Evolutionary conservation across 1,140 invertebrate species (phyloP).

Genomic region (Laupala kohalensis): DNA sequence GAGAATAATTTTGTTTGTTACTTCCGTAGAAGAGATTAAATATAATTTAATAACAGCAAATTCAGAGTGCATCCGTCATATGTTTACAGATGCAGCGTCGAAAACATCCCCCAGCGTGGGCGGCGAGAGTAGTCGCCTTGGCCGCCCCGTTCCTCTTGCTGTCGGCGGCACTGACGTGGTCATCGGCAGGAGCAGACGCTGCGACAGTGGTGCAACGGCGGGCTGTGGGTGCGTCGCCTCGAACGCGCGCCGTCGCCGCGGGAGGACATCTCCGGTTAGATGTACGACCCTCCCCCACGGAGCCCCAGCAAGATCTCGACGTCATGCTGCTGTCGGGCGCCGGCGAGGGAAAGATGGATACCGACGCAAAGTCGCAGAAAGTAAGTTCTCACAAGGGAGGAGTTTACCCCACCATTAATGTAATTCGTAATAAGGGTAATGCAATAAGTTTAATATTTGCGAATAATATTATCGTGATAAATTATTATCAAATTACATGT

Average conservation of each 20-base stretch:
- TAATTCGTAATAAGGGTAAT: background rate
- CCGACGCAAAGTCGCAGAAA: background rate
- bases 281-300: background rate
- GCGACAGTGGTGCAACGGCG: no score
- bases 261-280: background rate
- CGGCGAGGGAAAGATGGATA: background rate
- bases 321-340: conserved; percentile 2
- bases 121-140: no score
- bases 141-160: background rate
- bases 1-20: no score
- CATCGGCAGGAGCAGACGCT: no score
- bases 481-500: no score
- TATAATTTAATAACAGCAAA: background rate
- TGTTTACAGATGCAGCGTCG: background rate
- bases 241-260: background rate
- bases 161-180: background rate
- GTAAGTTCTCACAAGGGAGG: background rate
- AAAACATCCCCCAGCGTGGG: background rate
- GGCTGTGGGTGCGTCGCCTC: no score
- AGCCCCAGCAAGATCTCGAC: background rate
- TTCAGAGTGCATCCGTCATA: background rate
- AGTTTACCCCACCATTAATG: background rate
- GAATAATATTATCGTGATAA: background rate
- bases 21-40: background rate
- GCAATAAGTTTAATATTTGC: background rate